Conservation (phyloP, 2,888 invertebrate species). For the Danaus chrysippus region DNA sequence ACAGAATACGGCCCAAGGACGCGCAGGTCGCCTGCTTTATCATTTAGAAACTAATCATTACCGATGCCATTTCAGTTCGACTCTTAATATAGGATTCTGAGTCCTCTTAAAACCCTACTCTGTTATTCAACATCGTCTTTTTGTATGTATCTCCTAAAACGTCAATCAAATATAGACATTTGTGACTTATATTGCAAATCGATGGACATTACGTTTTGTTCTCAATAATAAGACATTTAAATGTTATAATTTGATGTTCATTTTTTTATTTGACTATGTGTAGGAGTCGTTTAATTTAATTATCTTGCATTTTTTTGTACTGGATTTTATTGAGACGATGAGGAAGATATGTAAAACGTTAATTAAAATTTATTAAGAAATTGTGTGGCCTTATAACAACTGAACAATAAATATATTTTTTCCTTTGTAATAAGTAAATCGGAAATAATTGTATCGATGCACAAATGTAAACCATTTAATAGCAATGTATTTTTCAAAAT, state of each 20-base stretch:
- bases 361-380: too few relatives aligned
- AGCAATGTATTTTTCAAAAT: too few relatives aligned
- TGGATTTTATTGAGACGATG: too few relatives aligned
- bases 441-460: too few relatives aligned
- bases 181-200: constrained; percentile 15
- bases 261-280: not conserved
- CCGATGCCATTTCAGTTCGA: constrained; percentile 73
- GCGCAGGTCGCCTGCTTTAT: constrained; percentile 70
- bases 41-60: constrained; percentile 75
- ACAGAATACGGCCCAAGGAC: constrained; percentile 75
- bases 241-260: not conserved
- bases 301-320: too few relatives aligned
- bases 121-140: constrained; percentile 58
- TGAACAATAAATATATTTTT: too few relatives aligned
- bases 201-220: not conserved
- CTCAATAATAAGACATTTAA: not conserved
- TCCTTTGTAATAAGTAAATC: too few relatives aligned
- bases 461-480: too few relatives aligned
- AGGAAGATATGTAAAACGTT: too few relatives aligned
- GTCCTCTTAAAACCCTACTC: constrained; percentile 51
- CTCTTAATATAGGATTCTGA: constrained; percentile 65
- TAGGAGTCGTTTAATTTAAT: not conserved
- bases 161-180: constrained; percentile 21
- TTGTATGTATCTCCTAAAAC: constrained; percentile 35
- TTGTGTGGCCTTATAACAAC: too few relatives aligned